These are phyloP conservation scores for Noctilio leporinus DNA, from an alignment of 2,113 vertebrate species.

Conservation along the genomic window DNA sequence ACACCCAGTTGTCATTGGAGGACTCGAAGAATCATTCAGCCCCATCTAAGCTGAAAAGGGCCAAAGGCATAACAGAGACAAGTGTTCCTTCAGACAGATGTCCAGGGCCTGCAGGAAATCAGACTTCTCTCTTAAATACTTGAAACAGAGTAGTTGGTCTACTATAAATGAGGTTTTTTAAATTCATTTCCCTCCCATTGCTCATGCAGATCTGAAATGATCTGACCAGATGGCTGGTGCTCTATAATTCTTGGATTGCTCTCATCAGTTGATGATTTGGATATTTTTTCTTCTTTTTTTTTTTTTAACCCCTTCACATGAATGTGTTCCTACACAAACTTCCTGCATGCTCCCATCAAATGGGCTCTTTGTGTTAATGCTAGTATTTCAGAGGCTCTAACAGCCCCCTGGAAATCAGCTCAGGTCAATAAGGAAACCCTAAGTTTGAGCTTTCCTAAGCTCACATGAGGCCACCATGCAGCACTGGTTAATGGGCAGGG, in stretches of 20 bases:
- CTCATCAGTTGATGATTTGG: conserved; percentile 66
- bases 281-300: conserved; percentile 21
- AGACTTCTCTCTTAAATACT: conserved; percentile 50
- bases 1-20: not conserved
- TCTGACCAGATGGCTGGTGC: conserved; percentile 73
- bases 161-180: conserved; percentile 70
- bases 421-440: conserved; percentile 53
- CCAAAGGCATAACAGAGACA: not conserved
- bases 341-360: conserved; percentile 27
- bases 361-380: conserved; percentile 45
- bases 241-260: conserved; percentile 73
- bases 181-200: conserved; percentile 74
- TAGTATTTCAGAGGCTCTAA: conserved; percentile 65
- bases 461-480: not conserved
- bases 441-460: not conserved
- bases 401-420: conserved; percentile 45
- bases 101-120: conserved; percentile 54
- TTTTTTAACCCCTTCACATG: conserved; percentile 3
- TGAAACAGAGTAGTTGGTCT: conserved; percentile 64
- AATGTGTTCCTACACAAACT: conserved; percentile 47
- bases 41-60: not conserved
- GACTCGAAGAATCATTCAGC: not conserved
- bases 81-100: conserved; percentile 57
- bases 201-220: conserved; percentile 70
- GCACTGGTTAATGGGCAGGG: not conserved